Conservation (phyloP, 2,888 invertebrate species). For the Rotaria magnacalcarata region DNA sequence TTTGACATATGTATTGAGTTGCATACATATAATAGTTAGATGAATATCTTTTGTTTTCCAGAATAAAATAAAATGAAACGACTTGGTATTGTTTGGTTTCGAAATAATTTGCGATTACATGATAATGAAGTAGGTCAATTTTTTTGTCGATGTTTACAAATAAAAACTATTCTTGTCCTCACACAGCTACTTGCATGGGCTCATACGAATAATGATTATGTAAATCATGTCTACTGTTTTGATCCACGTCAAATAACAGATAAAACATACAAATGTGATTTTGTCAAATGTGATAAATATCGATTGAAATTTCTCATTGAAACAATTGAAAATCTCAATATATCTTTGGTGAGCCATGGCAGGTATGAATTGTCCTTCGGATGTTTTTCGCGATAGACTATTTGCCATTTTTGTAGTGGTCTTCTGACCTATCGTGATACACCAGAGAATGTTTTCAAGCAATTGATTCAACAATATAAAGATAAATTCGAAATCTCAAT, state of each 20-base stretch:
- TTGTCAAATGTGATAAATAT: conserved; percentile 52
- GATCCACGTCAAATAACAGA: conserved; percentile 52
- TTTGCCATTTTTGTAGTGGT: conserved; percentile 49
- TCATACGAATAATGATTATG: conserved; percentile 49
- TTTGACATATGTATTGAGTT: no score
- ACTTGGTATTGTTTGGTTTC: conserved; percentile 47
- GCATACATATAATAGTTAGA: background rate
- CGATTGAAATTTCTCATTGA: conserved; percentile 52
- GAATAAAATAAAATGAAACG: conserved; percentile 18
- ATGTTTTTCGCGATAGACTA: no score
- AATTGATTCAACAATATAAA: conserved; percentile 50
- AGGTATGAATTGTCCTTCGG: background rate
- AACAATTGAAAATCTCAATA: conserved; percentile 41
- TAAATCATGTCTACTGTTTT: conserved; percentile 54
- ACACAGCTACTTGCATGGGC: background rate
- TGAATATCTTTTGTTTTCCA: background rate
- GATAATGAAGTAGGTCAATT: conserved; percentile 52
- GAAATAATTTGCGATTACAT: conserved; percentile 52
- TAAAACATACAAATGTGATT: conserved; percentile 50
- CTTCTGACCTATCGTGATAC: conserved; percentile 46
- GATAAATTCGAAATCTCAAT: conserved; percentile 49
- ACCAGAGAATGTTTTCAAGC: conserved; percentile 51
- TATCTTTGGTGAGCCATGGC: background rate
- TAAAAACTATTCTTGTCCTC: background rate
- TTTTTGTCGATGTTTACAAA: background rate